Evolutionary conservation across 2,888 invertebrate genomes (phyloP).

Genomic region (Leuctra nigra): DNA sequence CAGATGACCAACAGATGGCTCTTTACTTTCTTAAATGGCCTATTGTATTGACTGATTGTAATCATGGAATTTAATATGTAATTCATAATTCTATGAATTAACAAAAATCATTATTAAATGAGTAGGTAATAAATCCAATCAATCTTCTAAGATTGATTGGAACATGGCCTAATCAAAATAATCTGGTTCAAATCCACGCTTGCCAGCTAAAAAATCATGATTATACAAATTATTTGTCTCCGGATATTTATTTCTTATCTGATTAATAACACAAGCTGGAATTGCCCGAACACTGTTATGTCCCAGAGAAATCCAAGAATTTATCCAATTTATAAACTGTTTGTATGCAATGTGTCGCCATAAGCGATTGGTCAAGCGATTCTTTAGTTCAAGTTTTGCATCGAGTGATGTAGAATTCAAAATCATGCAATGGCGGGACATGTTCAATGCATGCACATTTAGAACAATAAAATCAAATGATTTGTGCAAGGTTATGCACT

Average conservation of each 20-base stretch:
- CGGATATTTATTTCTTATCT: not conserved
- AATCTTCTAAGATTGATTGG: too few species aligned
- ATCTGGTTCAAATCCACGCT: too few species aligned
- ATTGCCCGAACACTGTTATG: not conserved
- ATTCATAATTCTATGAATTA: too few species aligned
- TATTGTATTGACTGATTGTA: too few species aligned
- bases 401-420: not conserved
- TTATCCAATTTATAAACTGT: constrained; percentile 1
- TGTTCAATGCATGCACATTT: not conserved
- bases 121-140: too few species aligned
- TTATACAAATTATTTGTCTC: not conserved
- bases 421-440: not conserved
- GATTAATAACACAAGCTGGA: not conserved
- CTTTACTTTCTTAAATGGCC: too few species aligned
- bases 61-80: too few species aligned
- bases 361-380: not conserved
- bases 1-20: too few species aligned
- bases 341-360: constrained; percentile 7
- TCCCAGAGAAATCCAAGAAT: not conserved
- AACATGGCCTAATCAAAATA: too few species aligned
- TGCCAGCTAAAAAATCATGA: not conserved
- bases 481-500: not conserved
- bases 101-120: too few species aligned
- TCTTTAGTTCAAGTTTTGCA: not conserved
- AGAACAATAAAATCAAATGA: not conserved